Evolutionary conservation across 2,797 vertebrate species (phyloP).

Genomic region (Scolopax bukidnonensis): DNA sequence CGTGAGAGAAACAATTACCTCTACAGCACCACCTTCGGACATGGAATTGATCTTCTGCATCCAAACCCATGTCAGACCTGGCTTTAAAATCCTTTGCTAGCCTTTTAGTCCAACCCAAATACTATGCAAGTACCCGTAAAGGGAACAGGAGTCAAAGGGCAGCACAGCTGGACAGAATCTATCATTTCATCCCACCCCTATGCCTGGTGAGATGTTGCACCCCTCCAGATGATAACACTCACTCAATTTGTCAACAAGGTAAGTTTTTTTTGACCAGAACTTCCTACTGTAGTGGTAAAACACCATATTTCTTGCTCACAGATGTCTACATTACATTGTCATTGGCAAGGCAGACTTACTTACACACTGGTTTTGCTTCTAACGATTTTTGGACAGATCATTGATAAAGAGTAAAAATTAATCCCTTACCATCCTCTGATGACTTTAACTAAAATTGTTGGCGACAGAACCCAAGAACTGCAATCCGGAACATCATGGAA

Average conservation of each 20-base stretch:
- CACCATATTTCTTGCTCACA: neutral
- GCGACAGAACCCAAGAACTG: slow-evolving; percentile 84
- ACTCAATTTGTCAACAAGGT: neutral
- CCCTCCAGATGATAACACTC: neutral
- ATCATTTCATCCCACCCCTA: neutral
- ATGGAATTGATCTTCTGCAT: neutral
- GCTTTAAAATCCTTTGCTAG: neutral
- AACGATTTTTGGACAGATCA: neutral
- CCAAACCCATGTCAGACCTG: neutral
- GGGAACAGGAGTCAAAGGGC: neutral
- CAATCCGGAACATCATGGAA: slow-evolving; percentile 85
- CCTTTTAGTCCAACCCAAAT: neutral
- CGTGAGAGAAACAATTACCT: neutral
- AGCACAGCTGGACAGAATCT: neutral
- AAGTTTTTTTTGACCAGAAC: neutral
- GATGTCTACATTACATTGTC: neutral
- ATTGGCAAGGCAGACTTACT: neutral
- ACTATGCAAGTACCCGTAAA: neutral
- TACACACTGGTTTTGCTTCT: neutral
- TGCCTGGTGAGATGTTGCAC: neutral
- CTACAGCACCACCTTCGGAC: neutral
- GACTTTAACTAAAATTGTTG: slow-evolving; percentile 86
- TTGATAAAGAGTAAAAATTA: neutral
- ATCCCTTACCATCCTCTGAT: slow-evolving; percentile 91
- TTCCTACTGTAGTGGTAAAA: neutral